Base-by-base conservation (phyloP, 2,888 invertebrate genomes). In the Pyrochroa serraticornis region DNA sequence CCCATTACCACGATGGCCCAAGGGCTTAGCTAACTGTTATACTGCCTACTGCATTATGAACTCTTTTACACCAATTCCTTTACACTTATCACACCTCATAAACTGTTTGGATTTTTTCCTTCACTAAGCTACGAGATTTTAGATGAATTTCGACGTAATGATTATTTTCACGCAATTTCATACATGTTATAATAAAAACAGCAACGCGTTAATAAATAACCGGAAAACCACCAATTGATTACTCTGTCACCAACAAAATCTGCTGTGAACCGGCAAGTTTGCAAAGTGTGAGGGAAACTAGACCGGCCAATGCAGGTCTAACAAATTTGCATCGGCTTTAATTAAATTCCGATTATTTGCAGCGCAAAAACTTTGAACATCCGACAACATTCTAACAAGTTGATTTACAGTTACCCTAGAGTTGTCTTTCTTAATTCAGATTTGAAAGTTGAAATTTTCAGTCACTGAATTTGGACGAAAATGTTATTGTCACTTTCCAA, bases 11-110 rank as follows among this genome's bases (percentile, higher is more conserved):
- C 62, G 50, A 65, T 64, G 56, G 66, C 69, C 67, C 64, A 56
- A 50, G 66, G 67, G 62, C 54, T 62, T 63, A 59, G 66, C 66
- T 71, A 71, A 71, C 68, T 68, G 68, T 69, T 67, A 68, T 66
- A 69, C 63, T 64, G 69, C 62, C 66, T 64, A 61, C 63, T 67
- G 67, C 61, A 71, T 71, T 70, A 70, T 66, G 62, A 68, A 67
- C 69, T 65, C 68, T 66, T 65, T 65, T 64, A 62, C 63, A 64
- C 55, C 68, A 64, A 68, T 66, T 67, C 62, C 65, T 65, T 64
- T 67, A 65, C 68, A 66, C 62, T 67, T 65, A 64, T 63, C 58
- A 62, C 66, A 65, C 63, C 62, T 59, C 66, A 63, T 63, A 63
- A 62, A 58, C 12, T 58, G 50, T 30, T 37, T 37, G 37, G 7